Base-by-base conservation (phyloP, 1,140 invertebrate species). In the Temnothorax longispinosus region DNA sequence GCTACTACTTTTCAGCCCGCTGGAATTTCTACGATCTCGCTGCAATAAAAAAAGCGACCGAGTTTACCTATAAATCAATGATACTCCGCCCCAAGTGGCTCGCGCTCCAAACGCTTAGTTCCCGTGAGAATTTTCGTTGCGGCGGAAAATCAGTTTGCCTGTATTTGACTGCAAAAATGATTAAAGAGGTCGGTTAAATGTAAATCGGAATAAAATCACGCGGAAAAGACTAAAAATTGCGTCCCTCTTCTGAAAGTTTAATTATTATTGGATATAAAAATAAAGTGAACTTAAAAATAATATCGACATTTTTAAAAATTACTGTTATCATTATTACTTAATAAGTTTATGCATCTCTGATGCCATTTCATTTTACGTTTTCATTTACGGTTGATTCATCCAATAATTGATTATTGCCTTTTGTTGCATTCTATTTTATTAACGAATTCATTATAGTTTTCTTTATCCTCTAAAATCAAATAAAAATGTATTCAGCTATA, bases 11-110 rank as follows among this genome's bases (percentile, higher is more conserved):
- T 84, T 62, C 67, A 60, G 13, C 50, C 41, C n/a, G 18, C 18
- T 47, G 54, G n/a, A 84, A 84, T 84, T 74, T 75, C 80, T 75
- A 50, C 32, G n/a, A n/a, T 47, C n/a, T 58, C 21, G 15, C 38
- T 27, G 69, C 15, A 72, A 71, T 71, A 81, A 47, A 15, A 35
- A 15, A 41, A 50, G 10, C 47, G 11, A 35, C 62, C 21, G 77
- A 50, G 54, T 84, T 75, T 84, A 47, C 41, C 69, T 84, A 84
- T 84, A 84, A 84, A 84, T 84, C 80, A 84, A 75, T 84, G 69
- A 75, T 60, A 54, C n/a, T 50, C 18, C 54, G 27, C 8, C 27
- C 54, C 80, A 50, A 1, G 13, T 32, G 52, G 11, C 15, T 74
- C 2, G 54, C 2, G 41, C 13, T 52, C 7, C 56, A 82, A 74